phyloP scores from a whole-genome alignment of 2,113 vertebrate species.

The Hyla sarda region DNA sequence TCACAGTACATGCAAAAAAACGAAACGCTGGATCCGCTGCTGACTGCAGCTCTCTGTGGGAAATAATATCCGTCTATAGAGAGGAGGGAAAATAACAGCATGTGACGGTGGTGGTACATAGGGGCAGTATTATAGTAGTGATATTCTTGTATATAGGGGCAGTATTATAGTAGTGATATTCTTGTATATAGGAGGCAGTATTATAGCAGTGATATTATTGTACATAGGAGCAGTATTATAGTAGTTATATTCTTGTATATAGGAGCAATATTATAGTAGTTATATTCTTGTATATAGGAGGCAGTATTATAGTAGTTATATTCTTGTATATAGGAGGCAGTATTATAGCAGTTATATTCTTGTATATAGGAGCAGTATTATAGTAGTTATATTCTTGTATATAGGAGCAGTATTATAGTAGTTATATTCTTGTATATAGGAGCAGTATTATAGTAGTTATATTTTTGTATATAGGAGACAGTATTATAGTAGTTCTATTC shows the following conservation, averaged over 20 bases:
- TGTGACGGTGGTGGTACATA: too few relatives aligned
- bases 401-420: neutral
- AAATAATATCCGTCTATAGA: slow-evolving; percentile 83
- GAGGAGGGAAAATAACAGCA: neutral
- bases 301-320: slow-evolving; percentile 11
- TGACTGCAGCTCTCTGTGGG: slow-evolving; percentile 79
- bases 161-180: slow-evolving; percentile 7
- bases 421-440: neutral
- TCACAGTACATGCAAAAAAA: slow-evolving; percentile 85
- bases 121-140: neutral
- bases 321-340: neutral
- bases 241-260: slow-evolving; percentile 4
- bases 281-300: neutral
- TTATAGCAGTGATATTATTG: neutral
- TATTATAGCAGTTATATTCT: slow-evolving; percentile 12
- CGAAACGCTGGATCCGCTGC: slow-evolving; percentile 78
- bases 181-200: neutral
- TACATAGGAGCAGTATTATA: slow-evolving; percentile 7
- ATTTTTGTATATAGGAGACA: too few relatives aligned
- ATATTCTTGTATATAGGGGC: neutral
- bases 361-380: neutral
- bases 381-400: slow-evolving; percentile 8
- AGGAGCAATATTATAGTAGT: neutral
- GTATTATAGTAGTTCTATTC: too few relatives aligned
- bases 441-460: neutral